Conservation (phyloP, 30 jellyfish, hydroid and myxozoan species). For the Chrysaora quinquecirrha region DNA sequence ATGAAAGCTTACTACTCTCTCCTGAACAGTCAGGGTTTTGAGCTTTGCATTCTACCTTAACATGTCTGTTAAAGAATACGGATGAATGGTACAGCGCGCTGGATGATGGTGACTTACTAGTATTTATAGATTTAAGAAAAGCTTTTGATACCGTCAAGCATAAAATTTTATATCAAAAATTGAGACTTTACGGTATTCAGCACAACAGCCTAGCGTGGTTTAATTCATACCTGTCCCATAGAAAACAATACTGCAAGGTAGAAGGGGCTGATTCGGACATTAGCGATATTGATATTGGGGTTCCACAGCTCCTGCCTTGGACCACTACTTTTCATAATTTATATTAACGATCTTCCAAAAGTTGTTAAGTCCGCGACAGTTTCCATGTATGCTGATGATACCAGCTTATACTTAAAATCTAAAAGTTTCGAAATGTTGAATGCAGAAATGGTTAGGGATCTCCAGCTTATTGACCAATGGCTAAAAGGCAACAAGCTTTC, state of each 20-base stretch:
- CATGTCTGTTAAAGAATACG: neutral
- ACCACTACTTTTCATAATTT: neutral
- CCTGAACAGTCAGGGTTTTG: neutral
- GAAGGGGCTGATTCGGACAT: neutral
- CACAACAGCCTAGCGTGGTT: neutral
- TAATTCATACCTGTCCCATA: too few relatives aligned
- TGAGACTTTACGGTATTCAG: neutral
- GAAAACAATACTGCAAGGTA: constrained; percentile 4
- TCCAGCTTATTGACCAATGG: neutral
- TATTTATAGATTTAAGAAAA: neutral
- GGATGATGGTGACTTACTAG: too few relatives aligned
- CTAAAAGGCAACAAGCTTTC: constrained; percentile 14
- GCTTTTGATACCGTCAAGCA: too few relatives aligned
- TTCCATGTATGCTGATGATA: constrained; percentile 23
- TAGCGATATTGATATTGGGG: constrained; percentile 10
- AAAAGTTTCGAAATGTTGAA: neutral
- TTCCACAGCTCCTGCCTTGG: constrained; percentile 22
- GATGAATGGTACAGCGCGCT: too few relatives aligned
- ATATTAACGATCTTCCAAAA: constrained; percentile 11
- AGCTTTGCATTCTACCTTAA: neutral
- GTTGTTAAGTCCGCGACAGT: constrained; percentile 7
- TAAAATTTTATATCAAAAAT: neutral
- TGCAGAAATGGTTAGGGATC: neutral
- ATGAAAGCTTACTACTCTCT: neutral
- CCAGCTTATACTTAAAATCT: constrained; percentile 12